Base-by-base conservation (phyloP, 2,888 invertebrate genomes). In the Enchytraeus crypticus region DNA sequence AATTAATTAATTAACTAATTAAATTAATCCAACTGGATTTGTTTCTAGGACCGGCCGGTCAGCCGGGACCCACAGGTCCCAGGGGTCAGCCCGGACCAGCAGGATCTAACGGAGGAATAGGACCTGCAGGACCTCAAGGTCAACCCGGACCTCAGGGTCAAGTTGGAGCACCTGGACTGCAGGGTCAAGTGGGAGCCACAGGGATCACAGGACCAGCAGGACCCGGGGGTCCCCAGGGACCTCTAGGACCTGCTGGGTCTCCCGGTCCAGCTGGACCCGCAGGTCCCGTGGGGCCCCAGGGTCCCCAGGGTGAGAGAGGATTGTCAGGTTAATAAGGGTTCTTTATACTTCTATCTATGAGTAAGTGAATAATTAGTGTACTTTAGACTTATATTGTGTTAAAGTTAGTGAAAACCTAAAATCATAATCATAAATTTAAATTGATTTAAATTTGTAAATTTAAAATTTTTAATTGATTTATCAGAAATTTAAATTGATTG, bases 191-290 rank as follows among this genome's bases (percentile, higher is more conserved):
- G n/a, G n/a, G 43, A 14, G n/a, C 43, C n/a, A 11, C 49, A 49
- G 11, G 8, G 18, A 14, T 30, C 14, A 8, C 53, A 33, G 58
- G 58, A 11, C 58, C 58, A 33, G 53, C 54, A 27, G 58, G 58
- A 14, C 53, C 58, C 5, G 26, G 18, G 8, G 58, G 58, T 56
- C 51, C 58, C 33, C 53, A 8, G 5, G 55, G 55, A 5, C 34
- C 34, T n/a, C 11, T 5, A 11, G 55, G 55, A 21, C 49, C 8
- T 26, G 14, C 55, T 14, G 55, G 53, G 27, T 14, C 53, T 26
- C 11, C 53, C 14, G 58, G 58, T 33, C 34, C 51, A 8, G 51
- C n/a, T 29, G 58, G 58, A 4, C 21, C 51, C n/a, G 8, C 21
- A 5, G 58, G 58, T 55, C 53, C 58, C 23, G 18, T 43, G 5